A percentile compares a stretch with the other conserved stretches of the same genome.
phyloP scores from a whole-genome alignment of 2,797 vertebrate genomes.

The Hapalemur alaotrensis region DNA sequence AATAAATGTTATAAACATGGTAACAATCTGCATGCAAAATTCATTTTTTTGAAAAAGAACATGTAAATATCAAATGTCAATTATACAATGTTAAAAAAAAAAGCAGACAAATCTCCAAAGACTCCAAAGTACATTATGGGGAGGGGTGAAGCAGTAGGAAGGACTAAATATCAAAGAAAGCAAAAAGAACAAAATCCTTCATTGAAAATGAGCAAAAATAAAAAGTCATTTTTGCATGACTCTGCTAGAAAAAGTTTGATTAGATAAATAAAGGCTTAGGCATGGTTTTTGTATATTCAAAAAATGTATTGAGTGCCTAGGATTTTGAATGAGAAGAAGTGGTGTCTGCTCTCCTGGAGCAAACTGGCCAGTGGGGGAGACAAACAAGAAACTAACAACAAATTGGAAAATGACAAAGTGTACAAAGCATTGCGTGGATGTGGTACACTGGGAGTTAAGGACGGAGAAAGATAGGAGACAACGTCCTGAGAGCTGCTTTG shows the following conservation, averaged over 20 bases:
- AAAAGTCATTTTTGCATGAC: neutral
- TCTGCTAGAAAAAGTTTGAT: neutral
- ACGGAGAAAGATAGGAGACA: neutral
- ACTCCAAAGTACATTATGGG: neutral
- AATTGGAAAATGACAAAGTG: neutral
- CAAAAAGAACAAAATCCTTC: neutral
- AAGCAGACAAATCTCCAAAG: neutral
- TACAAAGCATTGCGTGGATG: neutral
- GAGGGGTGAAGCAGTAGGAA: no score
- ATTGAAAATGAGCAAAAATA: neutral
- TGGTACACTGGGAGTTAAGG: neutral
- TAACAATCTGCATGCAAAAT: neutral
- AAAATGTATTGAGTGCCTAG: neutral
- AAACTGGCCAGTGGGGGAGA: neutral
- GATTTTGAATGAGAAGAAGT: neutral
- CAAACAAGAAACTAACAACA: neutral
- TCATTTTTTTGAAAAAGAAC: neutral
- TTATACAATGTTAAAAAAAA: neutral
- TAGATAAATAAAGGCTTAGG: neutral
- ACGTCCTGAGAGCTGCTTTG: neutral
- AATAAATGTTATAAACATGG: neutral
- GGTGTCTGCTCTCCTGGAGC: neutral
- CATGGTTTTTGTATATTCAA: neutral
- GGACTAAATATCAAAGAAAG: neutral
- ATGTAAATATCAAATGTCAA: neutral